Base-by-base conservation (phyloP, 2,888 invertebrate genomes). In the Syrista parreyssii region DNA sequence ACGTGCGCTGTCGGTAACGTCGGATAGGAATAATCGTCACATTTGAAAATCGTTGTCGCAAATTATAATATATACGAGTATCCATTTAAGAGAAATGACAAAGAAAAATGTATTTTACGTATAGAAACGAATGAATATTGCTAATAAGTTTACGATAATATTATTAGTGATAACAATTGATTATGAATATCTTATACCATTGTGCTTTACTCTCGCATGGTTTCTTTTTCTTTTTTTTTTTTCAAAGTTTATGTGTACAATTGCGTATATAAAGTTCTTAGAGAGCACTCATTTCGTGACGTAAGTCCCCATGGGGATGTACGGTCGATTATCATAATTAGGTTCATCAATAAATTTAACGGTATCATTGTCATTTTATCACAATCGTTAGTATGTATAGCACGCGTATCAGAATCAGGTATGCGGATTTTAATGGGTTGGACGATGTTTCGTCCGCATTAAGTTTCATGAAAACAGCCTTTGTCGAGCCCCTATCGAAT, bases 101-200 rank as follows among this genome's bases (percentile, higher is more conserved):
- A 40, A 40, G n/a, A 40, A 15, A 40, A 15, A 40, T 40, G 15
- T 40, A 40, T 40, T 40, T 4, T 40, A 15, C 40, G 40, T 40
- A 23, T 55, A 55, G 23, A 55, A 55, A 55, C 23, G 9, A 55
- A 55, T 9, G 55, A 55, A 23, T 55, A 55, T 55, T 55, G 23
- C 55, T 76, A 78, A 78, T 76, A 78, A 55, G 35, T 76, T 71
- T 74, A 78, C 32, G 68, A 78, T 78, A 78, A 76, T 74, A 32
- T 35, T 33, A 35, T 15, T 74, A 35, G 12, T 74, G 35, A 74
- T 74, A 74, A 74, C 4, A 23, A 74, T 74, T 74, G 34, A 33
- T 34, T 23, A 55, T 23, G 23, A 23, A 55, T 55, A 55, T 77
- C 68, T 75, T 32, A 74, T 71, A 74, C 71, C 74, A 40, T 75